A percentile compares a stretch with the other conserved stretches of the same genome.
These are phyloP conservation scores for Cydia splendana DNA, from an alignment of 1,140 invertebrate species.

Conservation along the genomic window DNA sequence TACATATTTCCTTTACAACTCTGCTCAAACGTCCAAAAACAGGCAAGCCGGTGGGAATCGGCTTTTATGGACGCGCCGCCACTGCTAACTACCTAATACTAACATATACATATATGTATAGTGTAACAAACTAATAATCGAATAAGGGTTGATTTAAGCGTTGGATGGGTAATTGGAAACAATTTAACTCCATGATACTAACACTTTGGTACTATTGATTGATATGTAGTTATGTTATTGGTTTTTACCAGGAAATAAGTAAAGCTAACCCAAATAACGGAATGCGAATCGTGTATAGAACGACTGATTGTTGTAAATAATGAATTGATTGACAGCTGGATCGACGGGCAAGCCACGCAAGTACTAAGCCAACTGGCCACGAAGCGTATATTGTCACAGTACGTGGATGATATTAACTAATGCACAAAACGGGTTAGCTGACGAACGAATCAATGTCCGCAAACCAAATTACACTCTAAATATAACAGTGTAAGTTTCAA, in stretches of 20 bases:
- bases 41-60: no score
- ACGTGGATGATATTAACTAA: conserved; percentile 68
- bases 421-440: conserved; percentile 46
- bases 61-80: no score
- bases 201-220: background rate
- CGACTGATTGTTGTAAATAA: conserved; percentile 42
- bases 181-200: background rate
- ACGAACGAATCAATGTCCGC: conserved; percentile 54
- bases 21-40: no score
- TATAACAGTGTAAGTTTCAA: background rate
- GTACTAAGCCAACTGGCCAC: conserved; percentile 62
- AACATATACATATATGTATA: background rate
- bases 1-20: no score
- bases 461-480: conserved; percentile 9
- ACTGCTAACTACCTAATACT: no score
- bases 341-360: conserved; percentile 58
- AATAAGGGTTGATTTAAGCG: background rate
- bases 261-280: background rate
- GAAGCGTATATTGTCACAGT: conserved; percentile 73
- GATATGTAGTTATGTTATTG: background rate
- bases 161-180: background rate
- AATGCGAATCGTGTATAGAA: background rate
- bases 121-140: background rate
- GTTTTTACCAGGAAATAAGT: background rate
- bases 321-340: conserved; percentile 67